Base-by-base conservation (phyloP, 2,113 vertebrate genomes). In the Prunella himalayana region DNA sequence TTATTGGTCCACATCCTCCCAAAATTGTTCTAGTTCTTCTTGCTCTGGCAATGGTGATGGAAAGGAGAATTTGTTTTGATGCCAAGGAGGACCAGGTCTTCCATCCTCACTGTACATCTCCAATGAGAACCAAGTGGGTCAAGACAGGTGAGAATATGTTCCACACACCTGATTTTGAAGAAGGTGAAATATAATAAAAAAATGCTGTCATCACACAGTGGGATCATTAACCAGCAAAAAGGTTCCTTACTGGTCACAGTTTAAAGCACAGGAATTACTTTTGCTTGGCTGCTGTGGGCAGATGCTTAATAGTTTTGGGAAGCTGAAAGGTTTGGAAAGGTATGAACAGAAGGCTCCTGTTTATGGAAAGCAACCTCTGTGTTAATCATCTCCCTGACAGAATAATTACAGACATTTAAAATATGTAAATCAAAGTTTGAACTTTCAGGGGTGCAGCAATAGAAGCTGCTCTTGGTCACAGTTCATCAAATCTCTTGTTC, bases 381-480 rank as follows among this genome's bases (percentile, higher is more conserved):
- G 56, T 91, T 84, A 92, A 85, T 93, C 69, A 88, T 77, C 59
- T 82, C 3, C 6, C 53, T 88, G 68, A 86, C 45, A 92, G 57
- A 85, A 30, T 92, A 94, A 92, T 88, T 82, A 65, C 28, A 85
- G 49, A 49, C 35, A 76, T 77, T 86, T 82, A 27, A 42, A 82
- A 93, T 72, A 88, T 10, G 51, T 90, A 95, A 96, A 96, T 90
- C 73, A 80, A 91, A 84, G 77, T 39, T 14, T 85, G 79, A 82
- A 82, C 33, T 77, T 56, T 24, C 41, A 85, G 83, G 50, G 42
- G 80, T 31, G 22, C 59, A 90, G 50, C 50, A 82, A 65, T 5
- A 86, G 53, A 82, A 96, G 54, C 42, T 86, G 49, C 37, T 82
- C n/a, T 41, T 86, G 76, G 81, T 73, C 73, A 84, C 37, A 60